Percentiles rank a stretch among this genome's conserved stretches.
Conservation (phyloP, 2,113 vertebrate genomes). For the Siphamia tubifer region DNA sequence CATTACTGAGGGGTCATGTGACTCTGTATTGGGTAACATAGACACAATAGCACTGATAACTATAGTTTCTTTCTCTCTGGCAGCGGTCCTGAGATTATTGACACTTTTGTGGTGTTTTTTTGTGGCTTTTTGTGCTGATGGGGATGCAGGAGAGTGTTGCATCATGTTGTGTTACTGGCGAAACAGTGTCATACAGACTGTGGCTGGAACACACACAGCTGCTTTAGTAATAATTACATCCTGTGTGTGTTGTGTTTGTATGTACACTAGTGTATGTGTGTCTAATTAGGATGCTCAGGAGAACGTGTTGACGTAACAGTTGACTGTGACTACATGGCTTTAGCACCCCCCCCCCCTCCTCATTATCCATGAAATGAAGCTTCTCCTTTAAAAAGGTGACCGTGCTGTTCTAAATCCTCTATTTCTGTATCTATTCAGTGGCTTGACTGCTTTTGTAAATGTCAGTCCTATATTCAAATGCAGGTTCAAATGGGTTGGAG, state of each 20-base stretch:
- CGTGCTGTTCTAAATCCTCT: slow-evolving; percentile 19
- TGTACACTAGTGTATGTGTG: not conserved
- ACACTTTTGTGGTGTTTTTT: slow-evolving; percentile 28
- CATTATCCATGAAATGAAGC: no score
- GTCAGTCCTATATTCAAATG: slow-evolving; percentile 39
- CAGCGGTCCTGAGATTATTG: slow-evolving; percentile 36
- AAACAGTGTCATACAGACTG: not conserved
- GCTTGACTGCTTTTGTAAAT: not conserved
- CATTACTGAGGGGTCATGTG: slow-evolving; percentile 39
- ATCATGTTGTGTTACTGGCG: slow-evolving; percentile 30
- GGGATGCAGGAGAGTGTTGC: slow-evolving; percentile 13
- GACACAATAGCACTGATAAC: slow-evolving; percentile 47
- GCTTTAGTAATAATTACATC: slow-evolving; percentile 52
- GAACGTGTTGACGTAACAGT: slow-evolving; percentile 57
- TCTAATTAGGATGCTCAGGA: slow-evolving; percentile 53
- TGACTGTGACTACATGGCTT: slow-evolving; percentile 28
- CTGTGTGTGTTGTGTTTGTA: slow-evolving; percentile 30
- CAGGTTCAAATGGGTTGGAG: slow-evolving; percentile 22
- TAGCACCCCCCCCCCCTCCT: no score
- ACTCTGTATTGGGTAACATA: slow-evolving; percentile 53
- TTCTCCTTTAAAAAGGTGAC: slow-evolving; percentile 11
- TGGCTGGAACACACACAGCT: slow-evolving; percentile 19
- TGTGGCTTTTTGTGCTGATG: slow-evolving; percentile 26
- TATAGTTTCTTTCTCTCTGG: slow-evolving; percentile 30
- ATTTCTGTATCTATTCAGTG: slow-evolving; percentile 32